phyloP scores from a whole-genome alignment of 2,888 invertebrate species.

The Eupithecia tripunctaria region DNA sequence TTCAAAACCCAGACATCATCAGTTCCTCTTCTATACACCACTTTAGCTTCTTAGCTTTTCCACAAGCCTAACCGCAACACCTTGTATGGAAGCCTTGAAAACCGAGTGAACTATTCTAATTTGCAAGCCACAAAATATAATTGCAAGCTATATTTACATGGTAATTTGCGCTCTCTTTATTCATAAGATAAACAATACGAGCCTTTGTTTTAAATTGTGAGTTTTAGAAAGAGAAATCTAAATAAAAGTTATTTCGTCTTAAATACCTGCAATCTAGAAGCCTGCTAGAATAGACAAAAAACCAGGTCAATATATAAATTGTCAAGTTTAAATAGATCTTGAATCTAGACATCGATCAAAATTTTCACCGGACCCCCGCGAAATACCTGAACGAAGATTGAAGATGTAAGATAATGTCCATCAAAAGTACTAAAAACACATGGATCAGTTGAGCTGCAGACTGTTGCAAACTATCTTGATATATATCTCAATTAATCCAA shows the following conservation, averaged over 20 bases:
- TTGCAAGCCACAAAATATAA: conserved; percentile 29
- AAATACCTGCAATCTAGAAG: too few species aligned
- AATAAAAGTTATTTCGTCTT: neutral
- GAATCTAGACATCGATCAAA: too few species aligned
- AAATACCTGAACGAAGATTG: too few species aligned
- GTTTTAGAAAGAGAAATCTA: conserved; percentile 26
- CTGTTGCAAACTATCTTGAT: neutral
- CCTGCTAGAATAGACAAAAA: neutral
- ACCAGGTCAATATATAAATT: neutral
- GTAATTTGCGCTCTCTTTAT: conserved; percentile 29
- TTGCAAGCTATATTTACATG: conserved; percentile 31
- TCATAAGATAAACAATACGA: conserved; percentile 24
- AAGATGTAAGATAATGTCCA: too few species aligned
- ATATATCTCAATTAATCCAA: neutral
- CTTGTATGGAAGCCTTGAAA: conserved; percentile 64
- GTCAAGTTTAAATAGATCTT: too few species aligned
- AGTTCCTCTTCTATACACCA: conserved; percentile 20
- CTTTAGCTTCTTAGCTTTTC: neutral
- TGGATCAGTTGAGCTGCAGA: neutral
- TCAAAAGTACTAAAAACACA: neutral
- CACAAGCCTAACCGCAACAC: conserved; percentile 58
- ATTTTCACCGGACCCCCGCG: too few species aligned
- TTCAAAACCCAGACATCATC: neutral
- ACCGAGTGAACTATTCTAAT: conserved; percentile 40
- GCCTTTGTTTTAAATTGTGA: conserved; percentile 18